These are phyloP conservation scores for Stegodyphus mimosarum DNA, from an alignment of 1,140 invertebrate genomes.

Conservation along the genomic window DNA sequence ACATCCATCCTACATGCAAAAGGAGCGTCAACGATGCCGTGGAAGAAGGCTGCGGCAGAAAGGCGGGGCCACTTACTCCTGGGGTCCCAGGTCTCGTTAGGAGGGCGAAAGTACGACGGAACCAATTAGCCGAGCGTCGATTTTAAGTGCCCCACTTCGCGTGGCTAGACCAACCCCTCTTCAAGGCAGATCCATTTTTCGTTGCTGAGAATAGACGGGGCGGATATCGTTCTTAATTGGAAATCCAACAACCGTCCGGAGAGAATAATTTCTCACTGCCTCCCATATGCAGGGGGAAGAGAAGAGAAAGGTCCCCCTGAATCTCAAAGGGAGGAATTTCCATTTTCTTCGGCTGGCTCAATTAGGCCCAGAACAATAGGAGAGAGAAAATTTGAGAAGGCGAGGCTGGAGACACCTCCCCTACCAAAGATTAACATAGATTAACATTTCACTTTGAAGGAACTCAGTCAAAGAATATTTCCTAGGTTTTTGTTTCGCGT, in stretches of 20 bases:
- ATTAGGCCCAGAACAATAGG: conserved; percentile 19
- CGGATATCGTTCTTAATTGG: conserved; percentile 38
- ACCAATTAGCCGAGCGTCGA: not conserved
- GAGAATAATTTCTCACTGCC: conserved; percentile 23
- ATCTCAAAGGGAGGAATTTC: not conserved
- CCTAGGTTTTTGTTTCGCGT: not conserved
- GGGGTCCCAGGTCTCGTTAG: not conserved
- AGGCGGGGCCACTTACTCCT: too few species aligned
- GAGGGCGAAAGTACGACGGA: not conserved
- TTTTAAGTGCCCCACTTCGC: not conserved
- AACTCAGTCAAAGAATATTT: too few species aligned
- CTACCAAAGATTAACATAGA: too few species aligned
- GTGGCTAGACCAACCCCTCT: not conserved
- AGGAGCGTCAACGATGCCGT: not conserved
- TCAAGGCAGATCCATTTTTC: not conserved
- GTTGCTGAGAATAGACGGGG: not conserved
- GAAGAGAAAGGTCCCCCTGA: too few species aligned
- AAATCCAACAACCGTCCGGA: conserved; percentile 16
- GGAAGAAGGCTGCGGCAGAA: not conserved
- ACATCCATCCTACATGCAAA: not conserved
- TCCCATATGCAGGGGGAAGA: not conserved
- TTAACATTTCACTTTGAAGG: too few species aligned
- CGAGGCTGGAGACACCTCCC: too few species aligned
- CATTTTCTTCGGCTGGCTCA: not conserved
- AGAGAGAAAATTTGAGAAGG: too few species aligned